phyloP scores from a whole-genome alignment of 2,797 vertebrate species.

The Muraenolepis orangiensis region DNA sequence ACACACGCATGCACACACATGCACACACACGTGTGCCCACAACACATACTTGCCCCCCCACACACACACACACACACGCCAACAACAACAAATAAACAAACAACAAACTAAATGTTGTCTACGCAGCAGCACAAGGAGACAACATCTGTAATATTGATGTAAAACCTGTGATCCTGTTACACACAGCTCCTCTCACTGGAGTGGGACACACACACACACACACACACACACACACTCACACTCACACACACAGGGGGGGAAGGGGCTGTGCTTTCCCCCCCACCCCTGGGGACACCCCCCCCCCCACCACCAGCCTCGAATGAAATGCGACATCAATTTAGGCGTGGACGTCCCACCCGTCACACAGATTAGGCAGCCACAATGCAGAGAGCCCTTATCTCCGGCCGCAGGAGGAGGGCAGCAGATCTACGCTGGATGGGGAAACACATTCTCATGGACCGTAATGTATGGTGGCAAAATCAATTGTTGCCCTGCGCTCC shows the following conservation, averaged over 20 bases:
- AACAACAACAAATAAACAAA: no score
- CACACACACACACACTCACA: not conserved
- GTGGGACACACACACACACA: not conserved
- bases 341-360: slow-evolving; percentile 97
- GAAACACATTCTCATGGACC: slow-evolving; percentile 99
- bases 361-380: slow-evolving; percentile 99
- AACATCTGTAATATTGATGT: no score
- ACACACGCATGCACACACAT: not conserved
- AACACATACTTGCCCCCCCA: no score
- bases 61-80: not conserved
- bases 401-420: slow-evolving; percentile 98
- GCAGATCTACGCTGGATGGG: slow-evolving; percentile 99
- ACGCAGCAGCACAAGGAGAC: no score
- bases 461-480: slow-evolving; percentile 99
- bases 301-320: slow-evolving; percentile 92
- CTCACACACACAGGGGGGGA: no score
- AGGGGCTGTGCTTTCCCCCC: no score
- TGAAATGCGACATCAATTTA: slow-evolving; percentile 99
- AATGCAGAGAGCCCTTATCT: slow-evolving; percentile 98
- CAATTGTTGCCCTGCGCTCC: slow-evolving; percentile 99
- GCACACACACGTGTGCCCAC: no score
- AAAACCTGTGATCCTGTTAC: no score
- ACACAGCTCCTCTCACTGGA: no score
- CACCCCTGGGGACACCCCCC: no score
- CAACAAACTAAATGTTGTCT: no score